Evolutionary conservation across 2,797 vertebrate genomes (phyloP).

Genomic region (Atherinosoma microstoma): DNA sequence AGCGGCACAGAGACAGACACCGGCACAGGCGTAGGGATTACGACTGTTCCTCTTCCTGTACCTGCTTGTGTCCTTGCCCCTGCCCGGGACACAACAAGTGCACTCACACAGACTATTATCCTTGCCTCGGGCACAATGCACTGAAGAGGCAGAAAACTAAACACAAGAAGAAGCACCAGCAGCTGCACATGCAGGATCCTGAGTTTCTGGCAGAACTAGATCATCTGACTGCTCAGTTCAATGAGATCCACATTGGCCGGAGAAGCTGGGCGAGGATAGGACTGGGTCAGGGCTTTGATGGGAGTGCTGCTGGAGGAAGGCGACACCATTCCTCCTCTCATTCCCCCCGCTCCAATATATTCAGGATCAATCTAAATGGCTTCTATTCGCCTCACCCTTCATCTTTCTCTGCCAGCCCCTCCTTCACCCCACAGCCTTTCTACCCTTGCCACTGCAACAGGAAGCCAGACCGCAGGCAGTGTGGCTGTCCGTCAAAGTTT

Average conservation of each 20-base stretch:
- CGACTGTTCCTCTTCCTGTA: slow-evolving; percentile 80
- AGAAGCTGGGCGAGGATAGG: slow-evolving; percentile 78
- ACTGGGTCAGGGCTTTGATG: slow-evolving; percentile 64
- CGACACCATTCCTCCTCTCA: slow-evolving; percentile 79
- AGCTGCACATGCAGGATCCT: slow-evolving; percentile 92
- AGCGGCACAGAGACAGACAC: slow-evolving; percentile 91
- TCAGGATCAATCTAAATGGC: slow-evolving; percentile 96
- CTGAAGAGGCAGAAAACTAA: slow-evolving; percentile 94
- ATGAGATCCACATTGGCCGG: slow-evolving; percentile 92
- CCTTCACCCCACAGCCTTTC: slow-evolving; percentile 86
- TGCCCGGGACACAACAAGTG: slow-evolving; percentile 76
- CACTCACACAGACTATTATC: slow-evolving; percentile 66
- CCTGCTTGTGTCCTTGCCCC: slow-evolving; percentile 70
- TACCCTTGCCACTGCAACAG: slow-evolving; percentile 94
- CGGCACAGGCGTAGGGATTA: slow-evolving; percentile 91
- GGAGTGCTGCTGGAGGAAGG: slow-evolving; percentile 64
- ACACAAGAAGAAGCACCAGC: slow-evolving; percentile 96
- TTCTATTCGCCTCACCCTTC: slow-evolving; percentile 94
- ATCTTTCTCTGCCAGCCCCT: slow-evolving; percentile 61
- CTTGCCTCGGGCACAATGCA: slow-evolving; percentile 87
- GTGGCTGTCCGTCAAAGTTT: slow-evolving; percentile 87
- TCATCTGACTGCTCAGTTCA: slow-evolving; percentile 89
- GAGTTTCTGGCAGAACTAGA: slow-evolving; percentile 94
- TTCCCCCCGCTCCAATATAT: slow-evolving; percentile 93
- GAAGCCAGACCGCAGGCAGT: slow-evolving; percentile 87